These are phyloP conservation scores for Bombus sibiricus DNA, from an alignment of 1,140 invertebrate species.

Conservation along the genomic window DNA sequence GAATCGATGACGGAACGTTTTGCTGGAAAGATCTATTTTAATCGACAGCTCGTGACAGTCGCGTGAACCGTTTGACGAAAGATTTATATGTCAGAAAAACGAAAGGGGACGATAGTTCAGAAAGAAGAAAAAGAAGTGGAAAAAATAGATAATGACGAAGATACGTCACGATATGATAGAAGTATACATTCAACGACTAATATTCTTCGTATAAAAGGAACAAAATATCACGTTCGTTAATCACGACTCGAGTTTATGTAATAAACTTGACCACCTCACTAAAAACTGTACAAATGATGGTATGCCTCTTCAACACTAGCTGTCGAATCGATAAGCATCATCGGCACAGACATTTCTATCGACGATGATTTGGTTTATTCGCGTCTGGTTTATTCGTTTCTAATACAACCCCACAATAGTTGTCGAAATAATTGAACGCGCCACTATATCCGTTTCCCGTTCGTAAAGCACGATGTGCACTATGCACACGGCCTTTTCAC, in stretches of 20 bases:
- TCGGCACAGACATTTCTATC: not conserved
- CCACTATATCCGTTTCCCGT: not conserved
- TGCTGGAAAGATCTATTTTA: constrained; percentile 44
- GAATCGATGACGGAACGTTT: constrained; percentile 46
- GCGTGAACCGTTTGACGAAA: not conserved
- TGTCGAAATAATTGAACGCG: not conserved
- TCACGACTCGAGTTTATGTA: constrained; percentile 13
- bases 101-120: not conserved
- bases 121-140: not conserved
- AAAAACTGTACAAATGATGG: not conserved
- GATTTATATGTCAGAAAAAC: not conserved
- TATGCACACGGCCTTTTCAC: not conserved
- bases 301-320: not conserved
- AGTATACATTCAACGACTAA: not conserved
- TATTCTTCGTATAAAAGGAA: not conserved
- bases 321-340: constrained; percentile 43
- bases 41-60: constrained; percentile 10
- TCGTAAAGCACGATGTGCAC: not conserved
- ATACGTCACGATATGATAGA: not conserved
- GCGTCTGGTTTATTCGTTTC: not conserved
- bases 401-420: too few species aligned
- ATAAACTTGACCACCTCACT: constrained; percentile 37
- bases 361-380: not conserved
- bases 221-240: not conserved
- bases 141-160: not conserved